Base-by-base conservation (phyloP, 1,140 invertebrate species). In the Aphaenogaster rudis region DNA sequence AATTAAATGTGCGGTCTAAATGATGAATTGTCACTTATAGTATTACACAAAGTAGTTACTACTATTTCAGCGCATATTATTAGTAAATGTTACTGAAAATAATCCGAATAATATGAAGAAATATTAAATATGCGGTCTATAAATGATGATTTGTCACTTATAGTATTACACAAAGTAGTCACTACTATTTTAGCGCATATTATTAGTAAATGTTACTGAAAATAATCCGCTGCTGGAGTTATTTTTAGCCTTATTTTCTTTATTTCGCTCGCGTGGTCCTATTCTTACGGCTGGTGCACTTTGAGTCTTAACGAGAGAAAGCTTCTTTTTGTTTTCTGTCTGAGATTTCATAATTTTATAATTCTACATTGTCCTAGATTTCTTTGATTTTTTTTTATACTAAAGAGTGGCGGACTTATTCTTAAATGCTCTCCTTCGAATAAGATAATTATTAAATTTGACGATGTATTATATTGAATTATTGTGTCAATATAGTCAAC, bases 181-280 rank as follows among this genome's bases (percentile, higher is more conserved):
- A 42, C 28, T 63, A 42, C 17, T 72, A 87, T 87, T 90, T 87
- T 57, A 74, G n/a, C 39, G n/a, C 21, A 42, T 63, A 52, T 72
- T 17, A 50, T 42, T 3, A 59, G 1, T 59, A 5, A 15, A 59
- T 8, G 59, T 59, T 59, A 59, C 8, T 13, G 28, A 28, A 28
- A 28, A 28, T 28, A 28, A 57, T 59, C 7, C 9, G 15, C n/a
- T 76, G 36, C 33, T 11, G 9, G 4, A 15, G 13, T 77, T 21
- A 28, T 77, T 21, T 5, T 61, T 61, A 77, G n/a, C 1, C 1
- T 42, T 76, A 36, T 57, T 57, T 76, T 45, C 21, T 39, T 45
- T 45, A 8, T 66, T 15, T 39, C 7, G 5, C 6, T 45, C 3
- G 15, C 17, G 13, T 39, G 3, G 13, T 74, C 21, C 33, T 33